Percentiles rank a stretch among this genome's conserved stretches.
Conservation (phyloP, 92 coral and sea anemone species). For the Diadumene lineata region DNA sequence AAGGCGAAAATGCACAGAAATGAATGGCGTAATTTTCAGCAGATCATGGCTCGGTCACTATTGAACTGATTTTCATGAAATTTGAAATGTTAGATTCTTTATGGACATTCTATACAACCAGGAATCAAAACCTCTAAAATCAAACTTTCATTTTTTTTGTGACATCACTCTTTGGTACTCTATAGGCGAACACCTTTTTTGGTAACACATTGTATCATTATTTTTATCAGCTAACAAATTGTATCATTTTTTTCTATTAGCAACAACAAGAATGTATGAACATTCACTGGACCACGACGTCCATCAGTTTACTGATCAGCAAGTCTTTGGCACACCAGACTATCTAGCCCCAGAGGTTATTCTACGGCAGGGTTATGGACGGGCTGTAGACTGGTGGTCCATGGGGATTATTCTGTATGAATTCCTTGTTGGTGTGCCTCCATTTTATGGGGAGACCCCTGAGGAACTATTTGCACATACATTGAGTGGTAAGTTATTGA, state of each 20-base stretch:
- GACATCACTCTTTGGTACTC: too few relatives aligned
- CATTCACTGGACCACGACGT: slow-evolving; percentile 77
- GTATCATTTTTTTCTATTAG: not conserved
- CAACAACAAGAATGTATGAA: slow-evolving; percentile 83
- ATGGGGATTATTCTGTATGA: slow-evolving; percentile 94
- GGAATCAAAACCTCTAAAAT: too few relatives aligned
- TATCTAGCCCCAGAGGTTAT: slow-evolving; percentile 97
- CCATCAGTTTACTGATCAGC: slow-evolving; percentile 91
- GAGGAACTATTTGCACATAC: slow-evolving; percentile 89
- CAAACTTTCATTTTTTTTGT: too few relatives aligned
- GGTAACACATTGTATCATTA: too few relatives aligned
- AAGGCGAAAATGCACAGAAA: too few relatives aligned
- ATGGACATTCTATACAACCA: too few relatives aligned
- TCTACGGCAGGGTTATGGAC: slow-evolving; percentile 90
- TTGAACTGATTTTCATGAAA: too few relatives aligned
- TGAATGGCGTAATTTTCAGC: too few relatives aligned
- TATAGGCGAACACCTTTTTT: too few relatives aligned
- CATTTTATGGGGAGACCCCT: slow-evolving; percentile 92
- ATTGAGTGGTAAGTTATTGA: slow-evolving; percentile 72
- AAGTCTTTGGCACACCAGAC: slow-evolving; percentile 97
- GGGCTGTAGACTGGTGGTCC: slow-evolving; percentile 99
- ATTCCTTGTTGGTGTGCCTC: slow-evolving; percentile 89
- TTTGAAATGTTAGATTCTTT: too few relatives aligned
- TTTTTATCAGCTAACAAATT: not conserved
- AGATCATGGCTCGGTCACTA: too few relatives aligned